phyloP scores from a whole-genome alignment of 2,113 vertebrate species.

The Gallinago media region DNA sequence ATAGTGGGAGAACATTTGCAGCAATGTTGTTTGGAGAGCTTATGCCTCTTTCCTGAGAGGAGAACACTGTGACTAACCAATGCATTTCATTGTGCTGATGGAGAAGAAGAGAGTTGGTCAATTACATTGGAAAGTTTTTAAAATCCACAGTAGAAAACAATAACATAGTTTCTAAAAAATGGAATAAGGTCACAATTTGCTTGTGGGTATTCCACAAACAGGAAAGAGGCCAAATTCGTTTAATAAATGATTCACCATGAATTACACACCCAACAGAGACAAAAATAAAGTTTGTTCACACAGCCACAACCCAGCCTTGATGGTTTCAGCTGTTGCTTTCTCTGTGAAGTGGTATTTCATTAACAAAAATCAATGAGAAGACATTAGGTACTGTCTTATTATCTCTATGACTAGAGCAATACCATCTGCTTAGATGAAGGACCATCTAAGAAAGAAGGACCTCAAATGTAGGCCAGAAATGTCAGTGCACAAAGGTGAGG shows the following conservation, averaged over 20 bases:
- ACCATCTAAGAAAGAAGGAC: neutral
- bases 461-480: neutral
- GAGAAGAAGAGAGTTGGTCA: neutral
- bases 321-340: constrained; percentile 6
- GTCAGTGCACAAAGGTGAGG: neutral
- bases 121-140: neutral
- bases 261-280: neutral
- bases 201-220: neutral
- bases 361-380: constrained; percentile 38
- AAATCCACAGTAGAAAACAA: neutral
- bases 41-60: too few species aligned
- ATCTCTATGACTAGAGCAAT: neutral
- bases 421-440: neutral
- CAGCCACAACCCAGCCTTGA: neutral
- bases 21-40: too few species aligned
- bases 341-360: constrained; percentile 15
- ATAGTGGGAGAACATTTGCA: too few species aligned
- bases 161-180: neutral
- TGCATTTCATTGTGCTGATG: too few species aligned
- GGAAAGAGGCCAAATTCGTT: neutral
- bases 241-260: neutral
- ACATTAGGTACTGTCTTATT: constrained; percentile 14
- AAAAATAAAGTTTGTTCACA: constrained; percentile 21
- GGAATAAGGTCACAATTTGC: neutral
- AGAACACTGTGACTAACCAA: too few species aligned